Evolutionary conservation across 2,797 vertebrate species (phyloP), one percentile per base, ranked within the genome.

Genomic region (Labroides dimidiatus): DNA sequence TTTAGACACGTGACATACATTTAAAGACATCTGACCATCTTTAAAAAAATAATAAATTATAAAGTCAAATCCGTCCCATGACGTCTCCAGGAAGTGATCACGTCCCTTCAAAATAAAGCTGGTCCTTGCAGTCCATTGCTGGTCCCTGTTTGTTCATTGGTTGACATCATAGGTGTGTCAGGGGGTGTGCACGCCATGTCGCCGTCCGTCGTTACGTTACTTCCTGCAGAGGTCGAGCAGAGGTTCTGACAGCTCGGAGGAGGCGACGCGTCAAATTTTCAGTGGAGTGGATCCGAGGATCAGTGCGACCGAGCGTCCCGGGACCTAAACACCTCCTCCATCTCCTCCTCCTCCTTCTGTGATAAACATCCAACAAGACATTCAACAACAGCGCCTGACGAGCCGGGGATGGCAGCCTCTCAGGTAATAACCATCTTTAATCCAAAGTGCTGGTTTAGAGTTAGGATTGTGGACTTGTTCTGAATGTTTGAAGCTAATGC

Each of bases 71-170:
- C 17, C 21, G 17, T 43, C n/a, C 30, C 30, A 20, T 69, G 45
- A 55, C 55, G 45, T n/a, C 52, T 37, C 2, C 73, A 0, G 39
- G 66, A 73, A 57, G 69, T 61, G 42, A 53, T 43, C 11, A 16
- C 16, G 9, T 17, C 20, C 50, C 12, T 19, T 12, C 9, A 1
- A n/a, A 19, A 48, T 6, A 20, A 23, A 21, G 1, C 7, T 21
- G 43, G 53, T 16, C 27, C 27, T 44, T 9, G 41, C 24, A n/a
- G n/a, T n/a, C n/a, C n/a, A n/a, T n/a, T n/a, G n/a, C n/a, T n/a
- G n/a, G n/a, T n/a, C n/a, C n/a, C n/a, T n/a, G 0, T 12, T n/a
- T 4, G 24, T 33, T 33, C 73, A 93, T 93, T 93, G 91, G 93
- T 30, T 36, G 17, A 59, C 50, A 61, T 10, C 50, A 83, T 89